phyloP scores from a whole-genome alignment of 92 coral and sea anemone genomes.

The Pocillopora grandis region DNA sequence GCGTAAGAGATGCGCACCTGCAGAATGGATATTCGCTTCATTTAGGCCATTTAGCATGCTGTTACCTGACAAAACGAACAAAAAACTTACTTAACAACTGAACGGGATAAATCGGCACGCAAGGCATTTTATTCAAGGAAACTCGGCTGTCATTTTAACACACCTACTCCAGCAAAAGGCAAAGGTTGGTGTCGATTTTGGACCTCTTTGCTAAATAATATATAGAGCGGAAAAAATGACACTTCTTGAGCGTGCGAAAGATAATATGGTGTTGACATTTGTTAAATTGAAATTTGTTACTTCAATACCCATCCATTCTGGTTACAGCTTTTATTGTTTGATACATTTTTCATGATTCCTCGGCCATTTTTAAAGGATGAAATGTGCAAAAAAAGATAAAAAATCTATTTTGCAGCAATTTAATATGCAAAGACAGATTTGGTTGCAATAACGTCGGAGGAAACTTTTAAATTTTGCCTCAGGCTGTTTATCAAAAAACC shows the following conservation, averaged over 20 bases:
- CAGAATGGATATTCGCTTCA: neutral
- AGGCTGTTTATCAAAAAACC: neutral
- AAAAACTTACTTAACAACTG: neutral
- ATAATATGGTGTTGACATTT: too few species aligned
- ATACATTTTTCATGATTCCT: neutral
- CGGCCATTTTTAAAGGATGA: neutral
- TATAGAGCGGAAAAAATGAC: neutral
- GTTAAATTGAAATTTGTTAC: neutral
- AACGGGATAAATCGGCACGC: neutral
- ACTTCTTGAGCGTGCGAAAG: neutral
- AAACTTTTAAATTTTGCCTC: neutral
- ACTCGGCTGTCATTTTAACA: neutral
- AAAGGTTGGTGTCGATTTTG: conserved; percentile 6
- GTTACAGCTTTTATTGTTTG: neutral
- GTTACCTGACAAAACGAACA: neutral
- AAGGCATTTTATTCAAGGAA: neutral
- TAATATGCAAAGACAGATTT: neutral
- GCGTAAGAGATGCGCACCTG: conserved; percentile 15
- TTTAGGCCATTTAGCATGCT: neutral
- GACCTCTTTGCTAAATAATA: neutral
- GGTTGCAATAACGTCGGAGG: neutral
- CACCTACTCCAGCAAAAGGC: neutral
- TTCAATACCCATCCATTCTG: neutral
- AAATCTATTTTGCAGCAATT: neutral
- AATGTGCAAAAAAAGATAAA: neutral